phyloP scores from a whole-genome alignment of 2,113 vertebrate species.

The Megalops atlanticus region DNA sequence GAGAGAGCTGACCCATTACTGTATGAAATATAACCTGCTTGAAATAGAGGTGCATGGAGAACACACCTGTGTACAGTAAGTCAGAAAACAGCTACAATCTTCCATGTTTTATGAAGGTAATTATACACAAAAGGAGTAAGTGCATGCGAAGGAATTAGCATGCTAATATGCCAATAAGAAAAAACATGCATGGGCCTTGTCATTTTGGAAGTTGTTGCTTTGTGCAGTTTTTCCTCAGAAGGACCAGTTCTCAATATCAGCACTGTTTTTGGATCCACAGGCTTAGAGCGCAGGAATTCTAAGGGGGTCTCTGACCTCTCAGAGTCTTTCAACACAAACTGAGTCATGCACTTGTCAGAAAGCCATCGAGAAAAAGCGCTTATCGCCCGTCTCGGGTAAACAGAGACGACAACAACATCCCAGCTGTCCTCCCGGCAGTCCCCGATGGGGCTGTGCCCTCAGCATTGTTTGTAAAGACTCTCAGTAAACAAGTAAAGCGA shows the following conservation, averaged over 20 bases:
- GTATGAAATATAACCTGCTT: slow-evolving; percentile 51
- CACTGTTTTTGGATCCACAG: background rate
- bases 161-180: too few species aligned
- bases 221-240: too few species aligned
- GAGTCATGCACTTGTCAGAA: background rate
- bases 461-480: slow-evolving; percentile 7
- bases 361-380: background rate
- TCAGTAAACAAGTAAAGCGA: slow-evolving; percentile 7
- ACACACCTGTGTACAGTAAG: slow-evolving; percentile 41
- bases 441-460: background rate
- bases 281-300: background rate
- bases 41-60: slow-evolving; percentile 57
- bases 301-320: background rate
- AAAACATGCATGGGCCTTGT: too few species aligned
- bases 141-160: too few species aligned
- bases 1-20: slow-evolving; percentile 41
- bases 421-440: background rate
- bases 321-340: background rate
- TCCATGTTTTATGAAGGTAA: background rate
- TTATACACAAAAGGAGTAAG: background rate
- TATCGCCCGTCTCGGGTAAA: background rate
- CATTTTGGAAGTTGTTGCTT: too few species aligned
- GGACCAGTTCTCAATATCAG: too few species aligned
- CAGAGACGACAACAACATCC: background rate
- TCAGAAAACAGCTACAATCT: background rate